Base-by-base conservation (phyloP, 2,888 invertebrate species). In the Morinoia aosen region DNA sequence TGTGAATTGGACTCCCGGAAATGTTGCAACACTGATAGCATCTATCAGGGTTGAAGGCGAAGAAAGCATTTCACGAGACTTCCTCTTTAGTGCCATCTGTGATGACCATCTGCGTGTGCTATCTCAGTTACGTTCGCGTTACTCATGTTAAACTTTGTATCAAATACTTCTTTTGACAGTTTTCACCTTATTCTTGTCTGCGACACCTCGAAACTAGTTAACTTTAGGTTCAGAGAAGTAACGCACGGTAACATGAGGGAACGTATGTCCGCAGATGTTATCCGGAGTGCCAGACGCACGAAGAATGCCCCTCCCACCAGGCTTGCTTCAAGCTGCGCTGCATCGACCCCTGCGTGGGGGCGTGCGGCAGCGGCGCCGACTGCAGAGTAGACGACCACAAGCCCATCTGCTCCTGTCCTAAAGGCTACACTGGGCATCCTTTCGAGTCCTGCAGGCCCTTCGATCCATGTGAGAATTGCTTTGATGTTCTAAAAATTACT, bases 251-350 rank as follows among this genome's bases (percentile, higher is more conserved):
- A 76, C 8, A 76, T 16, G 25, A 33, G 76, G 16, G 76, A 19
- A 10, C 76, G 76, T 33, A 7, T 76, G 40, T 90, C 19, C 97
- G 98, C 12, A 98, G 98, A 97, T 99, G 99, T 97, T 98, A 98
- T 94, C 98, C 98, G 0, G 99, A 99, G 97, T 99, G 99, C 97
- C 98, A 98, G 11, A 98, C 98, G 0, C 98, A 98, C 97, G 97
- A 98, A 93, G 98, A 99, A 97, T 99, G 99, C 97, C 98, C 98
- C 0, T 97, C 98, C 95, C 98, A 97, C 96, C 96, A 97, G 97
- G 98, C 98, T 48, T 99, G 99, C 97, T 98, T 98, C 96, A 98
- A 98, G 97, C 98, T 98, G 97, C 98, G 98, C 96, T 99, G 99
- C 97, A 98, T 98, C 95, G 98, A 99, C 97, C 99, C 99, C 0